Evolutionary conservation across 2,888 invertebrate genomes (phyloP), one percentile per base, ranked within the genome.

Genomic region (Girardia tigrina): DNA sequence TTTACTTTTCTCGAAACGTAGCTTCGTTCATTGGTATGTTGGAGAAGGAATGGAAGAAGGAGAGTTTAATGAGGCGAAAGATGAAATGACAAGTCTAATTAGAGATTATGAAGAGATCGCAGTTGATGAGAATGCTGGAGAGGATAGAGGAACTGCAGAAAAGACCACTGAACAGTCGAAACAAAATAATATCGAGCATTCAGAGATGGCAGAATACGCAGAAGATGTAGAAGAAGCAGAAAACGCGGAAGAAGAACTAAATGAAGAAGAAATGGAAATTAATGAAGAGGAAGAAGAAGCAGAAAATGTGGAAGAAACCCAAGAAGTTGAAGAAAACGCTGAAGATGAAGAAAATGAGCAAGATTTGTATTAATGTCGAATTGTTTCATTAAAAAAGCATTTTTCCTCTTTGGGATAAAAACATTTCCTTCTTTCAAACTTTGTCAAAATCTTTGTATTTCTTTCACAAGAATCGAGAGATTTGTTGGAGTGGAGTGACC

Each of bases 11-110:
- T 74, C 77, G 28, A 79, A 78, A 29, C 75, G 77, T 28, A 79
- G 79, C 26, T 79, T 79, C 28, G 79, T 79, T 26, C 79, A 79
- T 75, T 79, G 79, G 79, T 79, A 79, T 71, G 78, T 79, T 23
- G 79, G 78, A 26, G 79, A 79, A 70, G 79, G 79, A 28, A 79
- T 79, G 79, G 79, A 79, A 75, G 79, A 79, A 77, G 77, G 77
- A 28, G 78, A 79, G 75, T 78, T 79, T 36, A 36, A 42, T 23
- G 79, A 79, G 70, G 78, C 80, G 72, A 91, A 91, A 1, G 91
- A 92, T 83, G 91, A 92, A 85, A 86, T 92, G 78, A 85, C 84
- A 1, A 85, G 85, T 20, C 79, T 83, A 20, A 83, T 84, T 77
- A 82, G 82, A 77, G 83, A 85, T 79, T 85, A 85, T 79, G 85